These are phyloP conservation scores for Sternotherus odoratus DNA, from an alignment of 2,797 vertebrate species.

Conservation along the genomic window DNA sequence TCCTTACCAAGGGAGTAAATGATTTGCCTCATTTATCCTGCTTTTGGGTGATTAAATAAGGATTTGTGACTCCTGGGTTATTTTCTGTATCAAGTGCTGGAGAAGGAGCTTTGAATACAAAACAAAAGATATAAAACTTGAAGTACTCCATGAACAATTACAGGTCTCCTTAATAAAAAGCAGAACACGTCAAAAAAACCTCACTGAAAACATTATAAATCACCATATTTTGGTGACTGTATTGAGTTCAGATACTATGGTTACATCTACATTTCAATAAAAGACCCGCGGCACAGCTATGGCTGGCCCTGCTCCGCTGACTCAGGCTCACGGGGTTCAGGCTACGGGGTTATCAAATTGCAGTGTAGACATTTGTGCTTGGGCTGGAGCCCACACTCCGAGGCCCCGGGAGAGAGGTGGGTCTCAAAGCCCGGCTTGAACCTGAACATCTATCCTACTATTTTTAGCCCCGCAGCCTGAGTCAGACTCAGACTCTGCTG, in stretches of 20 bases:
- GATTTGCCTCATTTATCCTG: rapidly evolving
- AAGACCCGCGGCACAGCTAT: not conserved
- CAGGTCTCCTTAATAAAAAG: not conserved
- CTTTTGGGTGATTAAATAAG: not conserved
- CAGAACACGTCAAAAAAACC: not conserved
- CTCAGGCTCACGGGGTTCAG: not conserved
- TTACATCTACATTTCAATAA: not conserved
- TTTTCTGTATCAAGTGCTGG: not conserved
- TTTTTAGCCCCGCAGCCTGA: not conserved
- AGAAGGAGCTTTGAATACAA: not conserved
- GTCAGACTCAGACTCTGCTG: not conserved
- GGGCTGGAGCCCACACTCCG: not conserved
- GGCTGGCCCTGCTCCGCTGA: not conserved
- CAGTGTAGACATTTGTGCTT: not conserved
- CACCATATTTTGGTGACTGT: not conserved
- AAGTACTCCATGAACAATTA: not conserved
- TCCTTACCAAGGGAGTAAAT: not conserved
- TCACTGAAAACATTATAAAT: not conserved
- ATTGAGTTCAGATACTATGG: not conserved
- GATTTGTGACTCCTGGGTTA: not conserved
- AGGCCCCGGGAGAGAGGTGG: not conserved
- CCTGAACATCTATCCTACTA: not conserved
- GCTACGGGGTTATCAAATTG: not conserved
- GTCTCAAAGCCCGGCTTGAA: not conserved
- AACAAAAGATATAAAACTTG: not conserved